These are phyloP conservation scores for Ivindomyrus marchei DNA, from an alignment of 2,113 vertebrate species.

Conservation along the genomic window DNA sequence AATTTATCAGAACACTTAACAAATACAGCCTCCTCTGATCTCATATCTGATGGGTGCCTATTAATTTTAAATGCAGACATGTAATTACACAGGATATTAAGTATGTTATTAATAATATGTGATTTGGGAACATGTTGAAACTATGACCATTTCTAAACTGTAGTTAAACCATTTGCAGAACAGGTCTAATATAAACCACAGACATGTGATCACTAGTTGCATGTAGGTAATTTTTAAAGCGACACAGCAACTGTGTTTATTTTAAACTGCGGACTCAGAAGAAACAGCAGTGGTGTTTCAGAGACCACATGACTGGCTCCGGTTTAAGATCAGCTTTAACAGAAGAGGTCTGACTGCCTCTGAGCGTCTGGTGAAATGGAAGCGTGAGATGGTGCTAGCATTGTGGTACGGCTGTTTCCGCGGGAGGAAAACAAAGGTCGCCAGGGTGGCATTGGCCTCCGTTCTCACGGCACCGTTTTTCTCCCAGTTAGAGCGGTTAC, in stretches of 20 bases:
- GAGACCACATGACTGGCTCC: background rate
- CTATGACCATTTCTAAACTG: background rate
- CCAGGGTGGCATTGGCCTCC: background rate
- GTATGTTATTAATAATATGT: background rate
- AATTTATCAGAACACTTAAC: background rate
- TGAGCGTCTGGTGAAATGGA: background rate
- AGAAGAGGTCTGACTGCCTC: background rate
- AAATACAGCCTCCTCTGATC: background rate
- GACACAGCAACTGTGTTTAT: background rate
- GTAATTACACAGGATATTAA: background rate
- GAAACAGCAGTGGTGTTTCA: background rate
- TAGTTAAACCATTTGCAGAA: background rate
- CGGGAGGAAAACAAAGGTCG: background rate
- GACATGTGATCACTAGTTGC: background rate
- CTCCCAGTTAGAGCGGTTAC: conserved; percentile 25
- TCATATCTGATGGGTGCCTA: background rate
- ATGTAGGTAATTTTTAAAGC: background rate
- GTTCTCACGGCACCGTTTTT: conserved; percentile 21
- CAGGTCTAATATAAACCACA: background rate
- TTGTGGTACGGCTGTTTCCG: background rate
- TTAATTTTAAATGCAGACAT: background rate
- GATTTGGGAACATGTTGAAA: background rate
- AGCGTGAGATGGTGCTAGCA: background rate
- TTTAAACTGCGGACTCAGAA: background rate
- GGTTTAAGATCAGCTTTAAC: background rate